Percentiles rank a stretch among this genome's conserved stretches.
Conservation (phyloP, 2,797 vertebrate species). For the Babyrousa celebensis region DNA sequence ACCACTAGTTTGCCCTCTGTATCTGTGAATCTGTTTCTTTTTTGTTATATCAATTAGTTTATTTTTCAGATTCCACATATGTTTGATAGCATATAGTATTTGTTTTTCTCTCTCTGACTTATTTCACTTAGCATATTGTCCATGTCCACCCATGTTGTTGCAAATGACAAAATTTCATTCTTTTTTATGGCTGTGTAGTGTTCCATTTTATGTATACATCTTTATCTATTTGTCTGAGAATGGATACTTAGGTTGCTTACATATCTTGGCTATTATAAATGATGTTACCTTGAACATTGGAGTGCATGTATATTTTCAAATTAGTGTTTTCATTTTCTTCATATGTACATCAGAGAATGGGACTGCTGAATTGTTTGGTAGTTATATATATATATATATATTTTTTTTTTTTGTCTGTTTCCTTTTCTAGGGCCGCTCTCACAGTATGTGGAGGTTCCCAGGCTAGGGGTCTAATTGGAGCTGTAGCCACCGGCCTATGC, state of each 20-base stretch:
- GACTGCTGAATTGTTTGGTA: background rate
- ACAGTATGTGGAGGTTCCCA: too few species aligned
- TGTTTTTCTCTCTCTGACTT: background rate
- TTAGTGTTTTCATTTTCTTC: background rate
- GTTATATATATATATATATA: too few species aligned
- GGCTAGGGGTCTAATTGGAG: too few species aligned
- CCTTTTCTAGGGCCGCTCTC: too few species aligned
- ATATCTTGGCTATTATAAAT: background rate
- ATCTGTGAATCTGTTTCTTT: background rate
- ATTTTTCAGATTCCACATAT: background rate
- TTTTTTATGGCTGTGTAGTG: background rate
- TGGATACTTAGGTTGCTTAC: background rate
- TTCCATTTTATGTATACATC: background rate
- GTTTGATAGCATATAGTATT: background rate
- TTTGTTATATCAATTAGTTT: background rate
- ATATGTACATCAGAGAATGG: background rate
- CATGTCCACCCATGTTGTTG: background rate
- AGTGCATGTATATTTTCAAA: background rate
- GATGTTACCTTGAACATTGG: background rate
- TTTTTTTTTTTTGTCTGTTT: background rate
- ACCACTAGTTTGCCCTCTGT: background rate
- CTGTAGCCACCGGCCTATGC: too few species aligned
- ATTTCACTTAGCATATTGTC: background rate
- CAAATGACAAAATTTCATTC: background rate
- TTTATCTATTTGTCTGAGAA: background rate